Base-by-base conservation (phyloP, 2,888 invertebrate species). In the Metopia argyrocephala region DNA sequence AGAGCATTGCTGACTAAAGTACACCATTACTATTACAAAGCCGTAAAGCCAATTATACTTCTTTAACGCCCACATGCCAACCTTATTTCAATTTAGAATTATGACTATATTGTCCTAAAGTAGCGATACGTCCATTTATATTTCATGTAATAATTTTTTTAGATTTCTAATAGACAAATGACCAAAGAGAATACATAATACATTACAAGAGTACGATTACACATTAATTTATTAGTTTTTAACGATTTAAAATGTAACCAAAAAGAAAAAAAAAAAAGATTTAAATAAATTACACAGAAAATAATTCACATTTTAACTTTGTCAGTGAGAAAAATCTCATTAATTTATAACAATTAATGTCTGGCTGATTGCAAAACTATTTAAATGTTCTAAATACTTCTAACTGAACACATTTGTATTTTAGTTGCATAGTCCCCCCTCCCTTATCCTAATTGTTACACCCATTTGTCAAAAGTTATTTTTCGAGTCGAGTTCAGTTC, bases 201-300 rank as follows among this genome's bases (percentile, higher is more conserved):
- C 25, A 15, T 20, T 20, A 28, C 15, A 7, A 2, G 2, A 27
- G 6, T 5, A 20, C 5, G 15, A 20, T 28, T 15, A 28, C 21
- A 57, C 28, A 73, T 73, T 64, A 73, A 68, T 76, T 64, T 62
- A 76, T 68, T 68, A 59, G 50, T 38, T 71, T 57, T 71, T 45
- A 15, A 38, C 48, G 45, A 52, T 28, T 66, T 59, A 38, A 38
- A 66, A 20, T 52, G 20, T 21, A 59, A n/a, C n/a, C n/a, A n/a
- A n/a, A n/a, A n/a, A n/a, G n/a, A n/a, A n/a, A n/a, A n/a, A n/a
- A n/a, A n/a, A n/a, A n/a, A 50, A 59, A 50, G 20, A 27, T 73
- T 73, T 15, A 62, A 54, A 50, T 64, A 64, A 21, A 64, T 64
- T 28, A 64, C 48, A 31, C 31, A 31, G 2, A 50, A n/a, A 65